Evolutionary conservation across 2,888 invertebrate genomes (phyloP), one percentile per base, ranked within the genome.

Genomic region (Tetrapedia diversipes): DNA sequence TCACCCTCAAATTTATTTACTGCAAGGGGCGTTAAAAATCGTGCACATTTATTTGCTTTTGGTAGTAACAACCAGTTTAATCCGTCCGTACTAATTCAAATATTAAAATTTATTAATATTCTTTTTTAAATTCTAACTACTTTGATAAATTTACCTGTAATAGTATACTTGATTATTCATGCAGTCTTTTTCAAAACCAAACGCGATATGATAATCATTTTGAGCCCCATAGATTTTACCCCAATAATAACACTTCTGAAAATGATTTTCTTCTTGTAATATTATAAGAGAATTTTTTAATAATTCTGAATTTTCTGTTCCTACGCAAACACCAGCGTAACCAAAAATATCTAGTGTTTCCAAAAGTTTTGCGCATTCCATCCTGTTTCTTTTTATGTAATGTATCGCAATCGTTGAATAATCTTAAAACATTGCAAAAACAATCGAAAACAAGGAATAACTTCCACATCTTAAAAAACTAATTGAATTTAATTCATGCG

Each of bases 191-290:
- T 93, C 92, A 81, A 95, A 95, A 16, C 98, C 98, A 87, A 95
- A 96, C 1, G 96, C 96, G 76, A 98, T 94, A 88, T 95, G 96
- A 90, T 98, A 98, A 91, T 97, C 97, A 22, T 93, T 93, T 80
- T 95, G 94, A 0, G 94, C 92, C 1, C 96, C 97, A 81, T 95
- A 94, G 63, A 98, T 95, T 89, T 95, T 95, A 0, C 98, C 98
- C 97, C 97, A 97, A 88, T 97, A 97, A 88, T 95, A 97, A 64
- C 97, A 94, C 89, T 95, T 94, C 19, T 93, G 92, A 90, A 97
- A 97, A 90, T 97, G 97, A 91, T 97, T 97, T 90, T 98, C 97
- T 80, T 95, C 95, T 92, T 97, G 96, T 45, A 98, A 92, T 68
- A 97, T 92, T 0, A 96, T 93, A 4, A 98, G 92, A 0, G 97